phyloP scores from a whole-genome alignment of 2,113 vertebrate genomes.

The Xenus cinereus region DNA sequence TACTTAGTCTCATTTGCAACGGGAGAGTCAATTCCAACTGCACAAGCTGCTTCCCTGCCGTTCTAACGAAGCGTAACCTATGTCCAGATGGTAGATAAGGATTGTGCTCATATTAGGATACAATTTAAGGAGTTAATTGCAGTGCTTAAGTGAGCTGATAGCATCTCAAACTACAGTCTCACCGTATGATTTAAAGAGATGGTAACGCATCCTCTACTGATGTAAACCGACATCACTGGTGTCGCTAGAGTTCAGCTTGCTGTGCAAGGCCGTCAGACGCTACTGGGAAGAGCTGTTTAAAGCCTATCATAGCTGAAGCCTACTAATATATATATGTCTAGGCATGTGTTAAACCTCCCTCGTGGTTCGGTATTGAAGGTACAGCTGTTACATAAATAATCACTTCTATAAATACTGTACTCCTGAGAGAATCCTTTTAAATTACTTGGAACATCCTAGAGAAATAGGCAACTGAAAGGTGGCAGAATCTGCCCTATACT shows the following conservation, averaged over 20 bases:
- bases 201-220: not conserved
- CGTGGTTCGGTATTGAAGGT: not conserved
- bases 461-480: not conserved
- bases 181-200: not conserved
- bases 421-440: not conserved
- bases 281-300: not conserved
- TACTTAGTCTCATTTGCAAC: too few relatives aligned
- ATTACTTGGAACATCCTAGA: not conserved
- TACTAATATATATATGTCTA: not conserved
- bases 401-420: not conserved
- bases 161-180: not conserved
- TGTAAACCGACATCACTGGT: not conserved
- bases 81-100: not conserved
- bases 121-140: conserved; percentile 8
- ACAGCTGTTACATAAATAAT: not conserved
- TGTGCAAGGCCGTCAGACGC: not conserved
- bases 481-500: not conserved
- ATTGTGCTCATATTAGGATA: not conserved
- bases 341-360: not conserved
- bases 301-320: not conserved
- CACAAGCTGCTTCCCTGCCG: not conserved
- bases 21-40: not conserved
- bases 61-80: not conserved
- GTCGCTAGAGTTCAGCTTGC: not conserved
- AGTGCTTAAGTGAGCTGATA: not conserved